Conservation (phyloP, 2,888 invertebrate genomes). For the Crocallis elinguaria region DNA sequence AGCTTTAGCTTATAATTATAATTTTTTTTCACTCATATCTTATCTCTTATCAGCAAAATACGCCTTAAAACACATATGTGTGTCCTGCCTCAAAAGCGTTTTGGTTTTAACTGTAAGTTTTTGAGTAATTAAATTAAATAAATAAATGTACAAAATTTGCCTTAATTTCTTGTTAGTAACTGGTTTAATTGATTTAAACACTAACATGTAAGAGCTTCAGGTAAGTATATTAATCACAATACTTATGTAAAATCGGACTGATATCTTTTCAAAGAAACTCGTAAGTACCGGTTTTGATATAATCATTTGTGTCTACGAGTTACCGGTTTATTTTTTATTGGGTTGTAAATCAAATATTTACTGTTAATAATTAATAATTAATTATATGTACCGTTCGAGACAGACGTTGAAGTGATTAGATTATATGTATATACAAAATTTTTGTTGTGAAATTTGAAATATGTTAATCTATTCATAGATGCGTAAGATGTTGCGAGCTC, state of each 20-base stretch:
- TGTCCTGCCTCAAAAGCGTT: too few species aligned
- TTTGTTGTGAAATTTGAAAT: background rate
- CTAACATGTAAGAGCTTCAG: too few species aligned
- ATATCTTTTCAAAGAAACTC: background rate
- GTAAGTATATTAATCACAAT: too few species aligned
- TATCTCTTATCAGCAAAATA: too few species aligned
- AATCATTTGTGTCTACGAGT: background rate
- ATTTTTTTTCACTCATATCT: background rate
- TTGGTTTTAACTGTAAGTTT: too few species aligned
- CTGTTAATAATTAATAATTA: constrained; percentile 31
- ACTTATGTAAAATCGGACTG: too few species aligned
- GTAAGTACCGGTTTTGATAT: background rate
- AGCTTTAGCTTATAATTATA: background rate
- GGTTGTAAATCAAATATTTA: constrained; percentile 36
- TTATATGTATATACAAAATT: constrained; percentile 3
- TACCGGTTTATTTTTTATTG: constrained; percentile 31
- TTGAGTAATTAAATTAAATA: too few species aligned
- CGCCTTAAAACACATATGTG: too few species aligned
- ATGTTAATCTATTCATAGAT: constrained; percentile 10
- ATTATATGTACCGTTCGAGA: constrained; percentile 26
- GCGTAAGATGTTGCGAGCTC: constrained; percentile 11
- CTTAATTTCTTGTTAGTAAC: too few species aligned
- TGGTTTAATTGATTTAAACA: too few species aligned
- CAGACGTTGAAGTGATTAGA: constrained; percentile 13
- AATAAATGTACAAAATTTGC: too few species aligned